Evolutionary conservation across 2,888 invertebrate species (phyloP), one percentile per base, ranked within the genome.

Genomic region (Cephus rjabovi): DNA sequence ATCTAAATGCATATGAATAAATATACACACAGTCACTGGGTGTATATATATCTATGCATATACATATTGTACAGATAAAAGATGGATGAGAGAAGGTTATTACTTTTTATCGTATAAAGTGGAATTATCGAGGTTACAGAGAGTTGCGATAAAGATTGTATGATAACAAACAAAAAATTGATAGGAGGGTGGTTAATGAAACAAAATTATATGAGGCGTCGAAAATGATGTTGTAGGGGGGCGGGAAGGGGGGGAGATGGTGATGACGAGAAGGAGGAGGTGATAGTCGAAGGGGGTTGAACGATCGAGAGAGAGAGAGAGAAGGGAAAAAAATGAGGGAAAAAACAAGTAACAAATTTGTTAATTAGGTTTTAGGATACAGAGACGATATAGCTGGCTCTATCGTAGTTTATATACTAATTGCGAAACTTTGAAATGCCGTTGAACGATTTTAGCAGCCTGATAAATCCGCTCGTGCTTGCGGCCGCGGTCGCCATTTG

Each of bases 361-460:
- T 89, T 89, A 87, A 88, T 84, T 89, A 89, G 88, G 82, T 88
- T 85, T 76, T 82, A 88, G 89, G 87, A 84, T 79, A 79, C 82
- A 86, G 84, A 84, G 84, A 89, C 86, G 88, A 90, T 86, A 88
- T 89, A 89, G 89, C 87, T 89, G 90, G 89, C 89, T 89, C 89
- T 90, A 90, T 90, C 87, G 88, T 90, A 90, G 89, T 88, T 89
- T 85, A 85, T 83, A 82, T 80, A 80, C 33, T 31, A 71, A 71
- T 71, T 82, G 82, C 83, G 84, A 85, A 86, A 85, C 84, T 86
- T 83, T 75, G 80, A 80, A 69, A 35, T 12, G 75, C 80, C 79
- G 77, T 56, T 56, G 40, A 56, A 56, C 40, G 40, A 56, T 56
- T 56, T 56, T 56, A 56, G 40, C 76, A 73, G 37, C 40, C 35